These are phyloP conservation scores for Zootermopsis nevadensis DNA, from an alignment of 2,888 invertebrate genomes.

Conservation along the genomic window DNA sequence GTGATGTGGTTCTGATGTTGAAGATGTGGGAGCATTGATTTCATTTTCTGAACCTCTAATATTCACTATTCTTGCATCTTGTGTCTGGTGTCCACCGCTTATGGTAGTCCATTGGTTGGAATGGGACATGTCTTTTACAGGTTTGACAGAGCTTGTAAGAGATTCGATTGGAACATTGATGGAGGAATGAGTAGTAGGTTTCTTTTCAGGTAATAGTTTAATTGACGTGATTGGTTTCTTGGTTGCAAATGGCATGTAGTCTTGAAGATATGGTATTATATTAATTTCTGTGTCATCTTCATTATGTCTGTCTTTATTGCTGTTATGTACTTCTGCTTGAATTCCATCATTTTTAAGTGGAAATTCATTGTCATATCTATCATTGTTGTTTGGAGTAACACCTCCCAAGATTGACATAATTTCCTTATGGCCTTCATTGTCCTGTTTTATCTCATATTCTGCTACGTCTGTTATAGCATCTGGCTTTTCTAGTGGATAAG, in stretches of 20 bases:
- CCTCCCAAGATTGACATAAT: conserved; percentile 1
- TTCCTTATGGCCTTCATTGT: conserved; percentile 53
- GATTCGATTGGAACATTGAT: not conserved
- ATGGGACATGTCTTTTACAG: conserved; percentile 35
- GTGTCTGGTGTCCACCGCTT: not conserved
- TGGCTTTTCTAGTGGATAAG: conserved; percentile 73
- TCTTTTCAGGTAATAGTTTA: conserved; percentile 58
- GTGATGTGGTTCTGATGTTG: conserved; percentile 24
- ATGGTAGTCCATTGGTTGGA: not conserved
- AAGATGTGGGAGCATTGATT: not conserved
- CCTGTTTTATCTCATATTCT: conserved; percentile 57
- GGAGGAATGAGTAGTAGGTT: not conserved
- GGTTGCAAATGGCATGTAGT: conserved; percentile 62
- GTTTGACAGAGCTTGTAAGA: conserved; percentile 38
- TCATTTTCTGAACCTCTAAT: conserved; percentile 20
- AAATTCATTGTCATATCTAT: conserved; percentile 14
- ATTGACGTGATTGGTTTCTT: conserved; percentile 57
- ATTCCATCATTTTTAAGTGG: conserved; percentile 15
- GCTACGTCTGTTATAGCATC: conserved; percentile 60
- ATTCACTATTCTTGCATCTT: conserved; percentile 43
- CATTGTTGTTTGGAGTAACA: not conserved
- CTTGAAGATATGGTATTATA: conserved; percentile 64
- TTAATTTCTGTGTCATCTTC: conserved; percentile 60
- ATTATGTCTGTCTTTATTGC: conserved; percentile 24
- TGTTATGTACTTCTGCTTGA: conserved; percentile 41